phyloP scores from a whole-genome alignment of 2,113 vertebrate species.

The Kobus ellipsiprymnus region DNA sequence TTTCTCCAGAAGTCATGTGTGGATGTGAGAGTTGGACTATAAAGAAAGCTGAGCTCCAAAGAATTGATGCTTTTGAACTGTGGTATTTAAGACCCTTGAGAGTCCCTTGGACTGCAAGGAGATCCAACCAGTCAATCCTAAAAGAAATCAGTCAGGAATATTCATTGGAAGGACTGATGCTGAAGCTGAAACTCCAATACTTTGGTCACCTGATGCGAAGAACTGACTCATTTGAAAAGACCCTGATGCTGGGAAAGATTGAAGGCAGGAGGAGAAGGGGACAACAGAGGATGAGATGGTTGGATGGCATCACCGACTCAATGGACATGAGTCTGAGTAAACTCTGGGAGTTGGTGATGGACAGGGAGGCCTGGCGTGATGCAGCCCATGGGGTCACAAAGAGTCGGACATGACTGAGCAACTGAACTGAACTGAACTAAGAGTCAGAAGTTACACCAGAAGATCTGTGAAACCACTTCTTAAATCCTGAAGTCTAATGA shows the following conservation, averaged over 20 bases:
- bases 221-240: neutral
- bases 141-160: neutral
- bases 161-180: neutral
- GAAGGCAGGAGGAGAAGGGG: neutral
- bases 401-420: neutral
- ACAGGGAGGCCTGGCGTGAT: neutral
- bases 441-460: neutral
- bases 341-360: neutral
- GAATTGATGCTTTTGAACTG: neutral
- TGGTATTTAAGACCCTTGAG: neutral
- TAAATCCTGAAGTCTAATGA: neutral
- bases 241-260: neutral
- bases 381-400: neutral
- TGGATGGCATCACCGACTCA: neutral
- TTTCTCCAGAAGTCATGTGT: neutral
- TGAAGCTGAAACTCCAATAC: neutral
- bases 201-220: neutral
- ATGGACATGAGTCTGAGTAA: neutral
- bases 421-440: neutral
- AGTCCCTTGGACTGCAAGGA: neutral
- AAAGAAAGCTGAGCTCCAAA: fast-evolving
- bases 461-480: neutral
- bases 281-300: neutral
- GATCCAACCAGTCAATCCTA: neutral
- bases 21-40: neutral